A percentile compares a stretch with the other conserved stretches of the same genome.
Evolutionary conservation across 2,888 invertebrate genomes (phyloP).

Genomic region (Chironomus tentans): DNA sequence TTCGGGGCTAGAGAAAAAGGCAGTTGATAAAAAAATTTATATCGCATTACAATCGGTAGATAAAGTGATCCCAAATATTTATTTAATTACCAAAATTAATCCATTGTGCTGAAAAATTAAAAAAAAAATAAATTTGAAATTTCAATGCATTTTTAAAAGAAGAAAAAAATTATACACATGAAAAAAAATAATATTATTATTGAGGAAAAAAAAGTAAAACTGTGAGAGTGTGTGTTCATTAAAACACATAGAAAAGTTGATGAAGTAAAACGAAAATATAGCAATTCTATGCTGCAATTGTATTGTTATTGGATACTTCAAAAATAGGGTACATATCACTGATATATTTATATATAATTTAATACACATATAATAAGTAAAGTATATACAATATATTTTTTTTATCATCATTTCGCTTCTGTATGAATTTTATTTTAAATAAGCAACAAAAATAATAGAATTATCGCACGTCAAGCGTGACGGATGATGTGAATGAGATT

Average conservation of each 20-base stretch:
- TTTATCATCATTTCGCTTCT: neutral
- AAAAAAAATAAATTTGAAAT: neutral
- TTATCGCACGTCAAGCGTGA: too few species aligned
- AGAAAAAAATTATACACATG: conserved; percentile 14
- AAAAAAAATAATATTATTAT: neutral
- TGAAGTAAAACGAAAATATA: conserved; percentile 15
- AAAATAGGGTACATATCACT: conserved; percentile 17
- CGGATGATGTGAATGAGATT: too few species aligned
- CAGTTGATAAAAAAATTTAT: neutral
- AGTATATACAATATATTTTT: neutral
- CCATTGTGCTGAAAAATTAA: conserved; percentile 4
- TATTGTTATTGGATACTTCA: conserved; percentile 13
- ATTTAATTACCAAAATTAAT: conserved; percentile 10
- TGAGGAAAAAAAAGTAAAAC: neutral
- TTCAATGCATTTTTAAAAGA: conserved; percentile 19
- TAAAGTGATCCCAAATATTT: conserved; percentile 21
- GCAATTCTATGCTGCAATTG: conserved; percentile 22
- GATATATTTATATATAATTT: neutral
- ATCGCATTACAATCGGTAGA: neutral
- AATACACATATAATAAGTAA: neutral
- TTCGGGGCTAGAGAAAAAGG: conserved; percentile 9
- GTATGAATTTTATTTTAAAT: neutral
- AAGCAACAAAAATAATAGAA: neutral
- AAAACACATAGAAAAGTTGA: conserved; percentile 1
- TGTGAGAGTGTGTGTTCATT: conserved; percentile 16